A percentile compares a stretch with the other conserved stretches of the same genome.
Conservation (phyloP, 2,113 vertebrate species). For the Bufo bufo region DNA sequence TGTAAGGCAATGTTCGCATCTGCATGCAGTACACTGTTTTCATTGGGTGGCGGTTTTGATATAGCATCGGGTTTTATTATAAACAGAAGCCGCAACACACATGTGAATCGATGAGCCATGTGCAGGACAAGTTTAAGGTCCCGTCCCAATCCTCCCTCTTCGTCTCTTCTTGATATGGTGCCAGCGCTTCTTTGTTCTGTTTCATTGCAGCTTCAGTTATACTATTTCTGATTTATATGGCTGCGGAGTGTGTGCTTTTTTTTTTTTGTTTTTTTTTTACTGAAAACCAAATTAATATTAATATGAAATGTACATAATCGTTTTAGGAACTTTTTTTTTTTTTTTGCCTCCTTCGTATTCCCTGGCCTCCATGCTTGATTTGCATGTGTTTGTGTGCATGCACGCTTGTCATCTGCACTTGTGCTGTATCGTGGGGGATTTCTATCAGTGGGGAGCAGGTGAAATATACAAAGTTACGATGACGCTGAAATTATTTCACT, state of each 20-base stretch:
- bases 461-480: neutral
- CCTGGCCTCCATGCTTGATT: neutral
- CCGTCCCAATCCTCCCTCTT: no score
- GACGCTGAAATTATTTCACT: no score
- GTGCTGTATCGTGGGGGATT: neutral
- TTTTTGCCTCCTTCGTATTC: neutral
- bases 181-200: neutral
- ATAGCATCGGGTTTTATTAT: no score
- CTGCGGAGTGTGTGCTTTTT: neutral
- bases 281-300: neutral
- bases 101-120: no score
- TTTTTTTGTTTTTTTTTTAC: neutral
- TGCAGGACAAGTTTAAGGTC: no score
- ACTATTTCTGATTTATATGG: conserved; percentile 1
- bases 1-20: no score
- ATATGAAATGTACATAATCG: neutral
- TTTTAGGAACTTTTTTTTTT: neutral
- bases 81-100: no score
- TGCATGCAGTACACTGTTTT: no score
- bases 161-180: neutral
- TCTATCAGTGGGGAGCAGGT: neutral
- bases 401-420: conserved; percentile 22
- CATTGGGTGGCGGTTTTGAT: no score
- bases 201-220: neutral
- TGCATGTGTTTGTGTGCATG: conserved; percentile 25